Percentiles rank a stretch among this genome's conserved stretches.
Evolutionary conservation across 2,888 invertebrate species (phyloP).

Genomic region (Hirtodrosophila alboralis): DNA sequence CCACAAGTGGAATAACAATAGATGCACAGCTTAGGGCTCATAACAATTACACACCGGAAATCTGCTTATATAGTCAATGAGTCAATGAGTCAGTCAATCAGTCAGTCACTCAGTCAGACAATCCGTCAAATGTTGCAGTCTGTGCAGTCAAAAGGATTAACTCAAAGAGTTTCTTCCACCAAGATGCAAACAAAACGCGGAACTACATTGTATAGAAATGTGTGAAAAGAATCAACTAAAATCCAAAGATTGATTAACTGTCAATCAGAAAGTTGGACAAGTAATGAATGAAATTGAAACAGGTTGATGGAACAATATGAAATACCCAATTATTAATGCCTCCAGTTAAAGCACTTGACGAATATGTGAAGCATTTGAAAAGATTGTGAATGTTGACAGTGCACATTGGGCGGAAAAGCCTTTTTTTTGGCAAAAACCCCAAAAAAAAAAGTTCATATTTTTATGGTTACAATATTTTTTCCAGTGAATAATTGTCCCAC

Average conservation of each 20-base stretch:
- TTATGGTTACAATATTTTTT: too few species aligned
- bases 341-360: conserved; percentile 22
- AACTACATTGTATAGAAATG: conserved; percentile 60
- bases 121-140: conserved; percentile 59
- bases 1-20: conserved; percentile 40
- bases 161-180: conserved; percentile 50
- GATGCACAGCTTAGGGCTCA: conserved; percentile 46
- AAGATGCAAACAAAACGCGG: conserved; percentile 46
- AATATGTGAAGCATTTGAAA: conserved; percentile 2
- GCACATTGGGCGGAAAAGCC: too few species aligned
- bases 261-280: conserved; percentile 60
- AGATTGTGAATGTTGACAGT: conserved; percentile 10
- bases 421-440: too few species aligned
- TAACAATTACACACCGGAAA: conserved; percentile 70
- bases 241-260: conserved; percentile 76
- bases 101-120: conserved; percentile 64
- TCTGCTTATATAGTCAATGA: conserved; percentile 61
- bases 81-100: conserved; percentile 29
- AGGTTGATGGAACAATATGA: conserved; percentile 65
- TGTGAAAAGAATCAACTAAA: conserved; percentile 67
- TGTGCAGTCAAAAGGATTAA: conserved; percentile 77
- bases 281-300: conserved; percentile 66
- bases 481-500: too few species aligned
- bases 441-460: too few species aligned
- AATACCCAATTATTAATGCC: conserved; percentile 65